Base-by-base conservation (phyloP, 2,113 vertebrate species). In the Leiothrix lutea region DNA sequence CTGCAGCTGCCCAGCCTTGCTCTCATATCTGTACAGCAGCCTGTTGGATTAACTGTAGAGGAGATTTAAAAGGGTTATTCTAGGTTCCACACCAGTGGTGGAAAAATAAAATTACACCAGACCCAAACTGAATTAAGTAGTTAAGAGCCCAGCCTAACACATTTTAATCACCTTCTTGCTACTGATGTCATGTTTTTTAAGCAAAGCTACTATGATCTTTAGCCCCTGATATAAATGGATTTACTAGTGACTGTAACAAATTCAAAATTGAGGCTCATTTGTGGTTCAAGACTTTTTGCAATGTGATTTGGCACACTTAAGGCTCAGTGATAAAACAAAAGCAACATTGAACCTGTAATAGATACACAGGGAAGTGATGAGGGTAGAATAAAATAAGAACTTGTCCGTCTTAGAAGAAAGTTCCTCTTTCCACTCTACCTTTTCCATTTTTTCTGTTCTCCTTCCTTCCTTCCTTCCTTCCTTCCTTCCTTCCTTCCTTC, bases 61-160 rank as follows among this genome's bases (percentile, higher is more conserved):
- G 24, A 84, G 65, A 80, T 80, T 91, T 88, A 48, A 93, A 88
- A 86, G 80, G 44, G 65, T 91, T 92, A 81, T 91, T 89, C 57
- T 82, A 50, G 48, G 36, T 92, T 96, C 92, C 12, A 1, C 67
- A 93, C 51, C 14, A 71, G 42, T 64, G 64, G 47, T 96, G 45
- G 44, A 80, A 93, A 92, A 86, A 92, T 73, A 88, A 77, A 94
- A 92, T 90, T 90, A 80, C 54, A 70, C 67, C 35, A 84, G 67
- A 66, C 33, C 24, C 28, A 93, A 94, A 92, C 77, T 71, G 91
- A 95, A 93, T 93, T 90, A 94, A 51, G 56, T 48, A 74, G 75
- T 77, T 88, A 86, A 94, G 75, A 88, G 66, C 35, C 20, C 24
- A 88, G 56, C 8, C 80, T 88, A 91, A 78, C 75, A 56, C 0